Evolutionary conservation across 2,888 invertebrate genomes (phyloP), one percentile per base, ranked within the genome.

Genomic region (Malthinus seriepunctatus): DNA sequence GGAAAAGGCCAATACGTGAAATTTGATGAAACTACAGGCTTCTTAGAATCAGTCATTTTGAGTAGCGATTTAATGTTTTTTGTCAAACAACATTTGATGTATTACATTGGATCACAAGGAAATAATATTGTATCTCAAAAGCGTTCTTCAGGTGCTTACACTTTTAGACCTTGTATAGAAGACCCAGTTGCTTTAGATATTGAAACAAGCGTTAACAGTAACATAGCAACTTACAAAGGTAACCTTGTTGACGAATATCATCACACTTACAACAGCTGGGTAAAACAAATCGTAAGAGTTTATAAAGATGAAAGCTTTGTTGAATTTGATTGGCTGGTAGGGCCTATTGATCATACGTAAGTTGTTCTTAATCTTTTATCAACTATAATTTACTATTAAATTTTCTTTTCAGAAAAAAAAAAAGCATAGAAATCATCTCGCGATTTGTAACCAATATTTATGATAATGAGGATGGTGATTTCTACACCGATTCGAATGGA

Each of bases 401-500:
- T 23, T 23, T 23, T 23, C 3, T 23, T 5, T 23, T 84, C 42
- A 70, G 70, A 2, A 75, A 78, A 9, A 79, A 81, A 42, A 71
- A 83, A 0, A 89, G 90, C 1, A 88, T 86, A 68, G 91, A 91
- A 74, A 81, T 91, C 1, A 84, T 93, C 6, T 84, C 83, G 3
- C 78, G 86, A 9, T 90, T 87, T 74, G 78, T 79, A 1, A 84
- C 86, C 0, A 80, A 84, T 66, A 73, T 93, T 0, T n/a, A n/a
- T n/a, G n/a, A n/a, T n/a, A n/a, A n/a, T n/a, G n/a, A n/a, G n/a
- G n/a, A n/a, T n/a, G n/a, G n/a, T n/a, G n/a, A 74, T 0, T 92
- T 91, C 77, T 90, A 83, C 76, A 93, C 92, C 0, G 93, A 93
- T 78, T 85, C 90, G 7, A 93, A 93, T 73, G 89, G 89, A 0